Base-by-base conservation (phyloP, 2,888 invertebrate species). In the Ectemnius lituratus region DNA sequence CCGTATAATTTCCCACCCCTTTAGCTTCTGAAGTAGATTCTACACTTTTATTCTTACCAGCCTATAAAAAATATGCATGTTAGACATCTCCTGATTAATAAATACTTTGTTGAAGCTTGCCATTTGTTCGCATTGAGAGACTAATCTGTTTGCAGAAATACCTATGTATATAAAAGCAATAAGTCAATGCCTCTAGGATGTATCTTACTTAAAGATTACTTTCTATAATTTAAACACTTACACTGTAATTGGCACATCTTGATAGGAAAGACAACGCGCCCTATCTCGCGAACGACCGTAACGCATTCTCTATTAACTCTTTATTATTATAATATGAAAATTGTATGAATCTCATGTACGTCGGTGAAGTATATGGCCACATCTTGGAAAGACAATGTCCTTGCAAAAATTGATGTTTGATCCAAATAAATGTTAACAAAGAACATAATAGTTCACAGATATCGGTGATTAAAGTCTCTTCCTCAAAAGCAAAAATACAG, bases 41-140 rank as follows among this genome's bases (percentile, higher is more conserved):
- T 80, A 81, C 46, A 80, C 64, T 79, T 73, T 82, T 83, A 80
- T 77, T 75, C 69, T 73, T 84, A 83, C 79, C 68, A 73, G 74
- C 85, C 86, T 87, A 86, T 62, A 86, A 87, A 75, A 82, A 58
- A 82, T 75, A 62, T 46, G 58, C 45, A 20, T 67, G 45, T 77
- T 77, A 77, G 72, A 66, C 28, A 73, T 49, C 45, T 52, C n/a
- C 8, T 52, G 52, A 28, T 70, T 16, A 63, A 63, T 61, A 14
- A 46, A 63, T 16, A 63, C n/a, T 56, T 20, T 57, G 8, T 57
- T 60, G 45, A 18, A 66, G 27, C 67, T 67, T 70, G 60, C 47
- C 63, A 63, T 58, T n/a, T 46, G 47, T 47, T 67, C n/a, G 46
- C 49, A 47, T 74, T 62, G 61, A 66, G 52, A 13, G 62, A 37